Conservation (phyloP, 2,113 vertebrate genomes). For the Hippocampus guttulatus region DNA sequence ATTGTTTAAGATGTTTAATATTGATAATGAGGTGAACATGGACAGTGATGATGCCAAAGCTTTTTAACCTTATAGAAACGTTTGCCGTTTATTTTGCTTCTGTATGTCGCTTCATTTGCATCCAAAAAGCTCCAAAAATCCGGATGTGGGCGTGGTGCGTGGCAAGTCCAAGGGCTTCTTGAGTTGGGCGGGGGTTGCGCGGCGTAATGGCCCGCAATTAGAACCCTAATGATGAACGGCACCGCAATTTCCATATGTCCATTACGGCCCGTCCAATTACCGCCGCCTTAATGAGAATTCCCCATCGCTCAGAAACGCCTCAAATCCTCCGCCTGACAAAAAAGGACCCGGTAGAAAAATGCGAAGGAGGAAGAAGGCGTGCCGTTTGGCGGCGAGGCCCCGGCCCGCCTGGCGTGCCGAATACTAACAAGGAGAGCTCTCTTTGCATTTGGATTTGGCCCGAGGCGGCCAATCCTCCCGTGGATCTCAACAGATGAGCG, state of each 20-base stretch:
- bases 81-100: background rate
- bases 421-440: slow-evolving; percentile 52
- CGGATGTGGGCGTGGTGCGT: slow-evolving; percentile 16
- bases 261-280: slow-evolving; percentile 72
- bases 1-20: background rate
- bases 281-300: slow-evolving; percentile 66
- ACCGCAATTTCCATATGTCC: slow-evolving; percentile 76
- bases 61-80: too few relatives aligned
- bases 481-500: slow-evolving; percentile 62
- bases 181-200: slow-evolving; percentile 29
- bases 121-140: background rate
- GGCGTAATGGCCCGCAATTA: slow-evolving; percentile 66
- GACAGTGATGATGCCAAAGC: background rate
- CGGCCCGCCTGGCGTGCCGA: slow-evolving; percentile 35
- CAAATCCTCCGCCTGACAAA: slow-evolving; percentile 43
- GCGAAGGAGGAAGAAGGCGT: slow-evolving; percentile 25
- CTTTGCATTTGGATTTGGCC: slow-evolving; percentile 56
- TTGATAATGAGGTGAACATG: background rate
- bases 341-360: background rate
- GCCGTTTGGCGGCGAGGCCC: slow-evolving; percentile 10
- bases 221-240: slow-evolving; percentile 76
- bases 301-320: slow-evolving; percentile 53
- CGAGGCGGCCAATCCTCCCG: slow-evolving; percentile 53
- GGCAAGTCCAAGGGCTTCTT: slow-evolving; percentile 58
- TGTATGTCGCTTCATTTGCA: background rate